These are phyloP conservation scores for Nyctibius grandis DNA, from an alignment of 2,797 vertebrate species.

Conservation along the genomic window DNA sequence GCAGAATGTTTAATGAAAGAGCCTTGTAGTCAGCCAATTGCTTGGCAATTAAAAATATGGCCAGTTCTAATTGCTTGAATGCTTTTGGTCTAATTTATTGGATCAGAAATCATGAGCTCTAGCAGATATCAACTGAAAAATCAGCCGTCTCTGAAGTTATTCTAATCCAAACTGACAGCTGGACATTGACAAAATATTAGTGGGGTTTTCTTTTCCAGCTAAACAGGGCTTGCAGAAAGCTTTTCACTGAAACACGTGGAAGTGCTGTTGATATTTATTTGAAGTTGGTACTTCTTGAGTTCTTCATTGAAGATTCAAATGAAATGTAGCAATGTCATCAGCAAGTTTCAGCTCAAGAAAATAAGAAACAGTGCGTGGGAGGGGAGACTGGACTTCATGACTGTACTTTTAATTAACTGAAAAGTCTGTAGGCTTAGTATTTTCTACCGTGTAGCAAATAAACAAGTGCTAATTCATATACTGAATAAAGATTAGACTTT, in stretches of 20 bases:
- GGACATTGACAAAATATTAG: conserved; percentile 1
- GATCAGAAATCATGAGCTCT: conserved; percentile 35
- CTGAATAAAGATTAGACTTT: neutral
- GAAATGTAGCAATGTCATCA: neutral
- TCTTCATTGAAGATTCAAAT: neutral
- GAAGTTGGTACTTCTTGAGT: neutral
- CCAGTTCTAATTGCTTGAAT: conserved; percentile 19
- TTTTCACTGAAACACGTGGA: neutral
- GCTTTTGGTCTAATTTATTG: conserved; percentile 46
- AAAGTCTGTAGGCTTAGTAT: neutral
- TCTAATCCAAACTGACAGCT: neutral
- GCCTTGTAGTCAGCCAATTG: neutral
- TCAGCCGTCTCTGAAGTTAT: conserved; percentile 27
- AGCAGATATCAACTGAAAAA: conserved; percentile 39
- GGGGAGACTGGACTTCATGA: neutral
- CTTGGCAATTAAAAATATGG: neutral
- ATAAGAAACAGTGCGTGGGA: neutral
- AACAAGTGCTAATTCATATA: neutral
- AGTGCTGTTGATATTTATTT: neutral
- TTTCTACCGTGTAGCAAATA: neutral
- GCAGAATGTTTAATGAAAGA: neutral
- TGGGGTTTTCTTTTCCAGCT: neutral
- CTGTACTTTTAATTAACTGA: neutral
- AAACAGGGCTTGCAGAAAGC: neutral
- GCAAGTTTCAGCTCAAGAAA: neutral